Conservation (phyloP, 2,113 vertebrate genomes). For the Callithrix jacchus region DNA sequence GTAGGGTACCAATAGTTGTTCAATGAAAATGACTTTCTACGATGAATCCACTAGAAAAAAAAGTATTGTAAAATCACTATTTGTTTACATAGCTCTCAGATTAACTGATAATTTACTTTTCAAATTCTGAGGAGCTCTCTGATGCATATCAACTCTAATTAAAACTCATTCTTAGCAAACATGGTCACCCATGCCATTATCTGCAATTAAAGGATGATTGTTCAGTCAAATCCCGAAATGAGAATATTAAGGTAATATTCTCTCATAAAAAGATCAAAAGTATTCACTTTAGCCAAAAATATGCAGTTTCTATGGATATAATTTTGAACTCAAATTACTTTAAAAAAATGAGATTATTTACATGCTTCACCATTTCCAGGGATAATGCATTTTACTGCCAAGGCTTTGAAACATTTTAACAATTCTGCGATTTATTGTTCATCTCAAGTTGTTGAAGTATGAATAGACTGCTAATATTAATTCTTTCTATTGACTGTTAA, state of each 20-base stretch:
- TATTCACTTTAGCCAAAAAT: constrained; percentile 8
- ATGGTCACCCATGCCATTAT: neutral
- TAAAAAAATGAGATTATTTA: neutral
- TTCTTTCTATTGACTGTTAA: neutral
- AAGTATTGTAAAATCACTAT: neutral
- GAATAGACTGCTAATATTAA: neutral
- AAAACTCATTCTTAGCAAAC: neutral
- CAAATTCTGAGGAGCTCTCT: neutral
- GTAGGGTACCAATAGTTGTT: neutral
- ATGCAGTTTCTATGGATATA: constrained; percentile 3
- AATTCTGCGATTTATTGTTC: neutral
- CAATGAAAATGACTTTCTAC: neutral
- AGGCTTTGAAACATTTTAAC: neutral
- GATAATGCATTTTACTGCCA: neutral
- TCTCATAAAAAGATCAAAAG: neutral
- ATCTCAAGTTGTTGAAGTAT: neutral
- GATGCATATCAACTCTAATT: neutral
- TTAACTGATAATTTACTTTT: neutral
- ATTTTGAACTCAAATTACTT: constrained; percentile 38
- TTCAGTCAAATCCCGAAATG: neutral
- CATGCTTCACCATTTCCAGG: neutral
- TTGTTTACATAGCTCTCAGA: neutral
- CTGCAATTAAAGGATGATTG: neutral
- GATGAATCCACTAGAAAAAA: neutral
- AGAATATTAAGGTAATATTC: neutral